Percentiles rank a stretch among this genome's conserved stretches.
Conservation (phyloP, 2,888 invertebrate genomes). For the Saturnia japonica region DNA sequence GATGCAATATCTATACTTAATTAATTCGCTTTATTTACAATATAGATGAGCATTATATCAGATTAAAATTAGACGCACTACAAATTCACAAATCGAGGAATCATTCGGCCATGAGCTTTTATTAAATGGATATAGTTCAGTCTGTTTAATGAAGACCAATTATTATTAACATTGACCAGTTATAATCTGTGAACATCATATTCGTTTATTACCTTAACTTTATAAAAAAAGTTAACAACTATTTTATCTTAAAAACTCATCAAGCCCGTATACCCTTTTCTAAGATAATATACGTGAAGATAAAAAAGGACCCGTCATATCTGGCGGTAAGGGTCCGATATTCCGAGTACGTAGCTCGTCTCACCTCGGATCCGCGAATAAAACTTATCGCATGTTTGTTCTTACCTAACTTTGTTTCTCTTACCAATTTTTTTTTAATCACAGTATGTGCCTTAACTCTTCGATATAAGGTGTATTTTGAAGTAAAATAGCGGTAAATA, state of each 20-base stretch:
- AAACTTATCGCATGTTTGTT: slow-evolving; percentile 59
- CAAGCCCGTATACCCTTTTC: slow-evolving; percentile 7
- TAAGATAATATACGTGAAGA: slow-evolving; percentile 13
- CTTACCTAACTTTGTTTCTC: slow-evolving; percentile 23
- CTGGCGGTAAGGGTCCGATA: slow-evolving; percentile 15
- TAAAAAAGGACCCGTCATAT: slow-evolving; percentile 7
- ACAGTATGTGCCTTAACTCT: slow-evolving; percentile 26
- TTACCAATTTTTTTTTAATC: background rate
- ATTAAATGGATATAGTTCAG: no score
- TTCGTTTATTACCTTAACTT: background rate
- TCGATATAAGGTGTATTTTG: slow-evolving; percentile 30
- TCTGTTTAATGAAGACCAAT: no score
- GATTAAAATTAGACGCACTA: background rate
- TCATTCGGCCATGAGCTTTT: no score
- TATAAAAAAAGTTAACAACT: background rate
- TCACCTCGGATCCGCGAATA: slow-evolving; percentile 57
- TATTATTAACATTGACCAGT: no score
- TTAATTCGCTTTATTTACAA: background rate
- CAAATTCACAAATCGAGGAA: background rate
- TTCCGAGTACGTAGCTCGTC: slow-evolving; percentile 21
- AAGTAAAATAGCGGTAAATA: slow-evolving; percentile 13
- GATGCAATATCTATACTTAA: background rate
- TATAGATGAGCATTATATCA: background rate
- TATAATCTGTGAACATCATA: no score
- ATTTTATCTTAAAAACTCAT: slow-evolving; percentile 7